Percentiles rank a stretch among this genome's conserved stretches.
Evolutionary conservation across 2,113 vertebrate species (phyloP).

Genomic region (Ptilonorhynchus violaceus): DNA sequence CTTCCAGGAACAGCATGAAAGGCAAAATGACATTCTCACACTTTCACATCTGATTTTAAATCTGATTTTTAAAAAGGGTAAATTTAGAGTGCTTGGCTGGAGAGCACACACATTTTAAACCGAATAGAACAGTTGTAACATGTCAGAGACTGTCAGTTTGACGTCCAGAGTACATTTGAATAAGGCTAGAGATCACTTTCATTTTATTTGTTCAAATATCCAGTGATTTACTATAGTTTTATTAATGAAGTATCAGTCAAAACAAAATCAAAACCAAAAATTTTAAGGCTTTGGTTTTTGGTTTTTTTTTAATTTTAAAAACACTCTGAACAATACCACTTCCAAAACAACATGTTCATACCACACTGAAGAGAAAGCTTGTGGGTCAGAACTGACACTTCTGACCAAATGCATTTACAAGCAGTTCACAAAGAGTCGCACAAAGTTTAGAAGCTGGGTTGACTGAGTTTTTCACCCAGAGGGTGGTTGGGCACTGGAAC

Average conservation of each 20-base stretch:
- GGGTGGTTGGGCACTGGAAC: background rate
- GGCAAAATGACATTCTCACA: background rate
- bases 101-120: background rate
- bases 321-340: background rate
- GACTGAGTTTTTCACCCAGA: background rate
- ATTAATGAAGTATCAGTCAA: background rate
- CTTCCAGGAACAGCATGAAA: background rate
- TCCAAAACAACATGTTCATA: background rate
- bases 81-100: constrained; percentile 12
- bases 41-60: background rate
- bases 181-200: background rate
- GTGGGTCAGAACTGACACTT: background rate
- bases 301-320: background rate
- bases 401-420: background rate
- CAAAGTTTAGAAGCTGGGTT: background rate
- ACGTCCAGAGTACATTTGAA: background rate
- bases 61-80: background rate
- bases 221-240: background rate
- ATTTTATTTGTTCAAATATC: background rate
- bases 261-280: background rate
- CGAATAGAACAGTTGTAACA: background rate
- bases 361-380: background rate
- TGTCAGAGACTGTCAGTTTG: background rate
- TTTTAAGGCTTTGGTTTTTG: background rate
- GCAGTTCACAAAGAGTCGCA: background rate